These are phyloP conservation scores for Karalla daura DNA, from an alignment of 2,797 vertebrate genomes.

Conservation along the genomic window DNA sequence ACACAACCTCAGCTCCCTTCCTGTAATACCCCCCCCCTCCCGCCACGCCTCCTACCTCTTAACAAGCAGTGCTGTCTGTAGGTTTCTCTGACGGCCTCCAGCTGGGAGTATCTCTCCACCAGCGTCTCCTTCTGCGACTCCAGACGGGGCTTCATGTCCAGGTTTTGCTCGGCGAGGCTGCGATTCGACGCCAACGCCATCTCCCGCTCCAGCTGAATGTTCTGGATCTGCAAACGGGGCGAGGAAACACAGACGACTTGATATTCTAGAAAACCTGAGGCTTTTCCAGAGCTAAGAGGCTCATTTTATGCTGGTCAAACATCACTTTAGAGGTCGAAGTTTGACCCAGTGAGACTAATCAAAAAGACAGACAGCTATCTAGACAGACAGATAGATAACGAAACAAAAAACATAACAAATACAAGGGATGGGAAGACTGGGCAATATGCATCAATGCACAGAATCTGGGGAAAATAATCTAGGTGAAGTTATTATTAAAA, in stretches of 20 bases:
- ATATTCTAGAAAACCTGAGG: neutral
- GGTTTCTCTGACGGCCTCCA: slow-evolving; percentile 85
- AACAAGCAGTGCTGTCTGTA: slow-evolving; percentile 88
- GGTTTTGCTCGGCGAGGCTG: slow-evolving; percentile 93
- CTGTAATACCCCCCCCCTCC: too few species aligned
- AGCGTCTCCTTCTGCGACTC: slow-evolving; percentile 86
- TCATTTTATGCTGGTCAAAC: neutral
- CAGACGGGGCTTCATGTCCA: slow-evolving; percentile 88
- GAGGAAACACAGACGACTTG: too few species aligned
- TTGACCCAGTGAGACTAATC: too few species aligned
- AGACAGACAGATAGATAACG: too few species aligned
- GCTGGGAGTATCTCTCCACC: slow-evolving; percentile 87
- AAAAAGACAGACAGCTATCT: too few species aligned
- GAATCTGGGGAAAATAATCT: too few species aligned
- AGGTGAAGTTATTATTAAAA: too few species aligned
- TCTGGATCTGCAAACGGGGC: slow-evolving; percentile 97
- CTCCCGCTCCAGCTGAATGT: slow-evolving; percentile 93
- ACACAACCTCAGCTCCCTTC: neutral
- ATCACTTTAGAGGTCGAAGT: too few species aligned
- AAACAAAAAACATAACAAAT: too few species aligned
- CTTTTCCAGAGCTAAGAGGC: neutral
- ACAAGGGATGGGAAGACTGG: too few species aligned
- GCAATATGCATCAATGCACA: too few species aligned
- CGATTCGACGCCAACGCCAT: slow-evolving; percentile 95
- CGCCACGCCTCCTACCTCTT: slow-evolving; percentile 82